Conservation (phyloP, 2,113 vertebrate genomes). For the Chroicocephalus ridibundus region DNA sequence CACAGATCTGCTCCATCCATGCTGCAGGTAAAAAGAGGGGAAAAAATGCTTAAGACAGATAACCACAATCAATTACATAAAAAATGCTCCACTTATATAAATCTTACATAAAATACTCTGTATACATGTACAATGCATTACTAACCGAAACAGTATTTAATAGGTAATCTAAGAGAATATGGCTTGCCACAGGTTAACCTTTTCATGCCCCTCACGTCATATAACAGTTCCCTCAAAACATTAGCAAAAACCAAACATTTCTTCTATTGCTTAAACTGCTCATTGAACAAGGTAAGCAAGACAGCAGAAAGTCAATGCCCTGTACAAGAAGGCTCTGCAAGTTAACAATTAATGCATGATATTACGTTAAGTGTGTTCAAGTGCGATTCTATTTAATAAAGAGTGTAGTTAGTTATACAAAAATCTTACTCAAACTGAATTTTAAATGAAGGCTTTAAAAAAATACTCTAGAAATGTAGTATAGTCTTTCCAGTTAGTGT, state of each 20-base stretch:
- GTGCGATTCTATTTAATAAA: not conserved
- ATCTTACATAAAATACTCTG: not conserved
- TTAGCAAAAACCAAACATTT: not conserved
- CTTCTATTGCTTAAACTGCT: not conserved
- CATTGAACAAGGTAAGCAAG: not conserved
- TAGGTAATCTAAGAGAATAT: not conserved
- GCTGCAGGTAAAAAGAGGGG: slow-evolving; percentile 66
- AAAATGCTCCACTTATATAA: not conserved
- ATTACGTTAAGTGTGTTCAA: not conserved
- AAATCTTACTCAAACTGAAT: not conserved
- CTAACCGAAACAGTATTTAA: not conserved
- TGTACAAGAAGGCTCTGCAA: not conserved
- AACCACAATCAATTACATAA: not conserved
- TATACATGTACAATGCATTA: not conserved
- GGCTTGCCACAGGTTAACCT: not conserved
- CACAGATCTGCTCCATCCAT: slow-evolving; percentile 95
- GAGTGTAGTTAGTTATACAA: not conserved
- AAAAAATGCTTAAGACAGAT: not conserved
- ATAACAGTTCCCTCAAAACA: not conserved
- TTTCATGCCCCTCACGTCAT: not conserved
- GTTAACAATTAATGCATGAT: not conserved
- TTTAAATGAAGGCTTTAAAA: not conserved
- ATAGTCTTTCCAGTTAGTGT: not conserved
- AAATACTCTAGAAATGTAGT: not conserved
- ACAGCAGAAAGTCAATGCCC: not conserved